A percentile compares a stretch with the other conserved stretches of the same genome.
phyloP scores from a whole-genome alignment of 1,140 invertebrate genomes.

The Saxidomus purpurata region DNA sequence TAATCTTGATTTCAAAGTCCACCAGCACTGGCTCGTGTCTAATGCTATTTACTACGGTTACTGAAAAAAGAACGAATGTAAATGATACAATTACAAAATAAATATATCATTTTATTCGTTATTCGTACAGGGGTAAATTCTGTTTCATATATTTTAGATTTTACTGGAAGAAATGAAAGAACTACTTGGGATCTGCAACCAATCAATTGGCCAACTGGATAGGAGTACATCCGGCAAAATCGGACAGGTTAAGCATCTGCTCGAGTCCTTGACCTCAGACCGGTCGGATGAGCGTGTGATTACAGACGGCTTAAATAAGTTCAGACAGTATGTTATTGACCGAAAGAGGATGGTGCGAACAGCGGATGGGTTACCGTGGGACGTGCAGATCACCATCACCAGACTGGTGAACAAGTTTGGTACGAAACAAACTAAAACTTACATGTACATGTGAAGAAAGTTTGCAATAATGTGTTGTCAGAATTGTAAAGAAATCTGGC shows the following conservation, averaged over 20 bases:
- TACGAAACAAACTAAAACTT: not conserved
- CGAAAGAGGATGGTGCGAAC: not conserved
- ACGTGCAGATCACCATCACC: not conserved
- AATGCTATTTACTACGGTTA: not conserved
- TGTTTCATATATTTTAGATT: not conserved
- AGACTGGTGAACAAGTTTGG: conserved; percentile 34
- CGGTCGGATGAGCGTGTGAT: conserved; percentile 6
- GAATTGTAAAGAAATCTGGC: not conserved
- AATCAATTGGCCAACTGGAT: not conserved
- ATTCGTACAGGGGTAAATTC: too few relatives aligned
- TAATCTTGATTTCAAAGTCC: not conserved
- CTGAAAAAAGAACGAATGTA: too few relatives aligned
- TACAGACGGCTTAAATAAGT: not conserved
- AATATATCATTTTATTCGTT: too few relatives aligned
- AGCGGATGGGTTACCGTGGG: not conserved
- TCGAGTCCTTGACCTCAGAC: not conserved
- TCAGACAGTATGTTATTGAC: not conserved
- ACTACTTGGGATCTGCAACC: not conserved
- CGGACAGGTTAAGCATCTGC: not conserved
- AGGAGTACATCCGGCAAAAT: not conserved
- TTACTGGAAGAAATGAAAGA: conserved; percentile 26
- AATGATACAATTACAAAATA: too few relatives aligned
- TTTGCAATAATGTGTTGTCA: not conserved
- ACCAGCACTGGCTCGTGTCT: not conserved
- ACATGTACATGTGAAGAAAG: not conserved